Conservation (phyloP, 2,797 vertebrate species). For the Ctenopoma kingsleyae region DNA sequence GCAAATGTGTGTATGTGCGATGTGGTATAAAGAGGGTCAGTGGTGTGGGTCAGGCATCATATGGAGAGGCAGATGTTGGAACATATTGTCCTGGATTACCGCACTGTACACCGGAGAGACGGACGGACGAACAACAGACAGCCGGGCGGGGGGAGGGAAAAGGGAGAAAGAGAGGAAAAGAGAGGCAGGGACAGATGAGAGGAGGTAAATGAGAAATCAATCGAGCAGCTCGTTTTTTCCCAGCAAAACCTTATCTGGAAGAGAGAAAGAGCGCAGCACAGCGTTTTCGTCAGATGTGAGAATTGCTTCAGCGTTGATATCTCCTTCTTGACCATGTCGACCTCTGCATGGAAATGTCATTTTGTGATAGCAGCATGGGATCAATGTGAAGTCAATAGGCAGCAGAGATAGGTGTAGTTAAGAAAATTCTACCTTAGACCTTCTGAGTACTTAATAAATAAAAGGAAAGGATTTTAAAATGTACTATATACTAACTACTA, state of each 20-base stretch:
- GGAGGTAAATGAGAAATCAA: constrained; percentile 75
- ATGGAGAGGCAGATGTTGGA: constrained; percentile 95
- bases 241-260: constrained; percentile 61
- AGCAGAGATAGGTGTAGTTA: constrained; percentile 27
- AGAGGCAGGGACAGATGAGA: constrained; percentile 51
- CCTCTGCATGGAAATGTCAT: constrained; percentile 38
- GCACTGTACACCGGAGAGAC: constrained; percentile 78
- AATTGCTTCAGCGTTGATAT: constrained; percentile 46
- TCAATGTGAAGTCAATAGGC: constrained; percentile 58
- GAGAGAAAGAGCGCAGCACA: constrained; percentile 37
- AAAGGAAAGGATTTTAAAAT: not conserved
- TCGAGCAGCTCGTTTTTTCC: constrained; percentile 48
- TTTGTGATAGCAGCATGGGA: constrained; percentile 46
- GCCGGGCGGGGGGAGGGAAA: constrained; percentile 34
- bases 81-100: constrained; percentile 93
- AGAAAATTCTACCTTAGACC: not conserved
- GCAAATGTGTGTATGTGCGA: constrained; percentile 30
- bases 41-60: constrained; percentile 89
- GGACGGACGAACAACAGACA: constrained; percentile 64
- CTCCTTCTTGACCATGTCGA: constrained; percentile 14
- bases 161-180: constrained; percentile 4
- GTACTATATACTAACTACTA: too few species aligned
- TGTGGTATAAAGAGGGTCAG: constrained; percentile 90
- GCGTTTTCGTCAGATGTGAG: constrained; percentile 39
- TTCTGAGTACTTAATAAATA: constrained; percentile 6